phyloP scores from a whole-genome alignment of 2,888 invertebrate species.

The Anoplius nigerrimus region DNA sequence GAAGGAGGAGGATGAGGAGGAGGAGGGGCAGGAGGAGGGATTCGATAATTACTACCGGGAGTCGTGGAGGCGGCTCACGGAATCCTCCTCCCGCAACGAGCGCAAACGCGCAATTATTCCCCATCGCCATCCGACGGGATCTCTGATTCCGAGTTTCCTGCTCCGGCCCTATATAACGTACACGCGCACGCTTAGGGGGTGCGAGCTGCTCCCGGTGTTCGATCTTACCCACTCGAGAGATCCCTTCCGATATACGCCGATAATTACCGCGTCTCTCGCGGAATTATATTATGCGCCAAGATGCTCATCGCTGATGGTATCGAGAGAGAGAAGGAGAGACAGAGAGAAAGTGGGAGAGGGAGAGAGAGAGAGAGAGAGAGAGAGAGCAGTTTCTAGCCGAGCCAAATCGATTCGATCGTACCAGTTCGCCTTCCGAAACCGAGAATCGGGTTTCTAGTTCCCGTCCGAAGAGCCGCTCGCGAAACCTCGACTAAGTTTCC shows the following conservation, averaged over 20 bases:
- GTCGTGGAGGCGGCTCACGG: conserved; percentile 70
- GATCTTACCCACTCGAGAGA: conserved; percentile 32
- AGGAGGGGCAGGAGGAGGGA: conserved; percentile 48
- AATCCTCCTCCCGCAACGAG: conserved; percentile 72
- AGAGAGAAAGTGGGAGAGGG: too few relatives aligned
- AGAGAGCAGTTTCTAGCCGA: too few relatives aligned
- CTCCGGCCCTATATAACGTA: conserved; percentile 36
- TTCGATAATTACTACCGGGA: conserved; percentile 75
- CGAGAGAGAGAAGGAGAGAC: too few relatives aligned
- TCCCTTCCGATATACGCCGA: conserved; percentile 1
- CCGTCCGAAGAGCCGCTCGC: too few relatives aligned
- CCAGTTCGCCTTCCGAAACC: too few relatives aligned
- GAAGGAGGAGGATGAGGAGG: conserved; percentile 24
- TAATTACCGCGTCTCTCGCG: too few relatives aligned
- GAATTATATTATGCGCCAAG: too few relatives aligned
- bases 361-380: too few relatives aligned
- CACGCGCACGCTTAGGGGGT: conserved; percentile 5
- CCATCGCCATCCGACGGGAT: conserved; percentile 65
- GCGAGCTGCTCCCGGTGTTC: conserved; percentile 52
- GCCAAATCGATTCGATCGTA: too few relatives aligned
- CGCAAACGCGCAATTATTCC: conserved; percentile 74
- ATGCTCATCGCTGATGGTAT: too few relatives aligned
- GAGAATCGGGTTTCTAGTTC: too few relatives aligned
- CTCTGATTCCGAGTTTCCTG: conserved; percentile 67
- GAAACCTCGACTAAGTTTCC: too few relatives aligned